phyloP scores from a whole-genome alignment of 2,888 invertebrate species.

The Xiphydria camelus region DNA sequence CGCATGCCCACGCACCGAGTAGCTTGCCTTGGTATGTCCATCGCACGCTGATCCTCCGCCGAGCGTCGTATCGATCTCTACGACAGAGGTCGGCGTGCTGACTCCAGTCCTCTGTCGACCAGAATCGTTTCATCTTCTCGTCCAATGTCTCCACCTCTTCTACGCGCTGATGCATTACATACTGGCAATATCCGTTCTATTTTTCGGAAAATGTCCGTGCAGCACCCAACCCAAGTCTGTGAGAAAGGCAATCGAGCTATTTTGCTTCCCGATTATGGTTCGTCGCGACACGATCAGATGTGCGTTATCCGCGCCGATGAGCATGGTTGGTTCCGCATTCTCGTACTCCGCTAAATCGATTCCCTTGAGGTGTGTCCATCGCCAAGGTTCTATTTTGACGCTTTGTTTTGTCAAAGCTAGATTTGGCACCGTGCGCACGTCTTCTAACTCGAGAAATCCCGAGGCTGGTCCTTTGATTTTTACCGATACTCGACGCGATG shows the following conservation, averaged over 20 bases:
- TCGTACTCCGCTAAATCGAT: not conserved
- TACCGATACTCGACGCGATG: slow-evolving; percentile 5
- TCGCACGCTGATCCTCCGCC: not conserved
- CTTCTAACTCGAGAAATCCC: too few relatives aligned
- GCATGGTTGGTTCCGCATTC: not conserved
- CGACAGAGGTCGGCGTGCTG: not conserved
- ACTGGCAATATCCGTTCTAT: too few relatives aligned
- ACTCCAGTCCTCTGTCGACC: not conserved
- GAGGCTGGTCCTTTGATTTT: not conserved
- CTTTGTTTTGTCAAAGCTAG: too few relatives aligned
- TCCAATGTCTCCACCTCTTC: not conserved
- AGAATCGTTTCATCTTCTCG: too few relatives aligned
- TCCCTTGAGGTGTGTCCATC: too few relatives aligned
- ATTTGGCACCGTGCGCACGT: too few relatives aligned
- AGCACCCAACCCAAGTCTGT: slow-evolving; percentile 7
- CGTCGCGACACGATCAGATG: too few relatives aligned
- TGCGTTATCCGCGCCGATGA: slow-evolving; percentile 7
- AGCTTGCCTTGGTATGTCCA: not conserved
- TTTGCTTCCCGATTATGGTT: not conserved
- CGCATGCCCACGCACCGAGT: not conserved
- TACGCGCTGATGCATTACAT: not conserved
- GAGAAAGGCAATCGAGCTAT: not conserved
- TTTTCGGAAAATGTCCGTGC: too few relatives aligned
- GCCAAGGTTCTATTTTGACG: too few relatives aligned
- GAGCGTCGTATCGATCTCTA: not conserved